phyloP scores from a whole-genome alignment of 2,797 vertebrate species.

The Cheracebus regulus region DNA sequence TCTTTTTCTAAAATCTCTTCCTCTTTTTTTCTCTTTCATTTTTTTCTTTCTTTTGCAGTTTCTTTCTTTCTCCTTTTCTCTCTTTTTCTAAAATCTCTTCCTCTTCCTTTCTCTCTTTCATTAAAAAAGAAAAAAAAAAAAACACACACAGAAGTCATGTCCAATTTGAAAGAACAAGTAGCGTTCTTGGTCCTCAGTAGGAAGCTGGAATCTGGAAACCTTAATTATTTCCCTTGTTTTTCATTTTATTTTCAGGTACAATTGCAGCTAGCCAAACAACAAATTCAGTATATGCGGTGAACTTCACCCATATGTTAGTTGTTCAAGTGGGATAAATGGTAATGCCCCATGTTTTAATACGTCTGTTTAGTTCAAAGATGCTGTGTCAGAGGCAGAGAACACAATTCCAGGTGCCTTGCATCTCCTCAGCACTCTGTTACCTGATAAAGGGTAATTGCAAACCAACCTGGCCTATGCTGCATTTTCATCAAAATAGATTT shows the following conservation, averaged over 20 bases:
- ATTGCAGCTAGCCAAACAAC: background rate
- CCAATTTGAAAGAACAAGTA: background rate
- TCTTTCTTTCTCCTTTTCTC: too few relatives aligned
- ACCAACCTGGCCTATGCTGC: background rate
- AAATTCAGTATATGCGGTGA: background rate
- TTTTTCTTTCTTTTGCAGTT: too few relatives aligned
- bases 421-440: background rate
- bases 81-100: too few relatives aligned
- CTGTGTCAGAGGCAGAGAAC: background rate
- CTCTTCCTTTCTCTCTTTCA: too few relatives aligned
- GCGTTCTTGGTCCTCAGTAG: background rate
- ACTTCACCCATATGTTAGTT: background rate
- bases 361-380: background rate
- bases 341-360: background rate
- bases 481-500: background rate
- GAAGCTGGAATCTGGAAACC: background rate
- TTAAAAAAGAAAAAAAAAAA: too few relatives aligned
- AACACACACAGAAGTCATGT: background rate
- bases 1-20: too few relatives aligned
- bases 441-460: background rate
- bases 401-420: background rate
- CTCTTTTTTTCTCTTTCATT: too few relatives aligned
- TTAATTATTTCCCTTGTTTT: background rate
- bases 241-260: background rate
- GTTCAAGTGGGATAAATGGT: background rate